Conservation (phyloP, 2,888 invertebrate species). For the Phortica magna region DNA sequence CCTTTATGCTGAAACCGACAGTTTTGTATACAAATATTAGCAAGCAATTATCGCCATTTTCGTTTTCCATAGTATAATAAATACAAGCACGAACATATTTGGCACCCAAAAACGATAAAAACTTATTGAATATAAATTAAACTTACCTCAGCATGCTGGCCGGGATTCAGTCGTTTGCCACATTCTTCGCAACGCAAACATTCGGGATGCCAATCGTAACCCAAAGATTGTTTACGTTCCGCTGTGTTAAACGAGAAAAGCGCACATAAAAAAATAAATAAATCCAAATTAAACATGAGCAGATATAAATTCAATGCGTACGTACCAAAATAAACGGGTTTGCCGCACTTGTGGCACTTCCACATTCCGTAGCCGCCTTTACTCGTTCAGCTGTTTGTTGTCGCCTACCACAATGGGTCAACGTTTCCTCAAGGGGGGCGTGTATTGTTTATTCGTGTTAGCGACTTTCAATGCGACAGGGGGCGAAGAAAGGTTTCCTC, state of each 20-base stretch:
- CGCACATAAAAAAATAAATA: conserved; percentile 48
- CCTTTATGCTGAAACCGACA: conserved; percentile 83
- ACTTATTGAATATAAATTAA: conserved; percentile 10
- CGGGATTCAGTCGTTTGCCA: conserved; percentile 88
- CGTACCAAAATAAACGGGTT: conserved; percentile 89
- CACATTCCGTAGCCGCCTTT: conserved; percentile 80
- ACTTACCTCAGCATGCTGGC: conserved; percentile 89
- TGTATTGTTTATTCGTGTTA: conserved; percentile 32
- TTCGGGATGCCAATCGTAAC: conserved; percentile 92
- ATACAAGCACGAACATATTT: neutral
- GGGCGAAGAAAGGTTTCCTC: neutral
- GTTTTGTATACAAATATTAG: conserved; percentile 2
- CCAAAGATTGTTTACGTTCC: conserved; percentile 90
- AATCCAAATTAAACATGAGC: conserved; percentile 34
- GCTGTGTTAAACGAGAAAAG: conserved; percentile 79
- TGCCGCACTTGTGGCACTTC: conserved; percentile 90
- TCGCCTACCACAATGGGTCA: conserved; percentile 44
- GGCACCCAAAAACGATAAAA: conserved; percentile 15
- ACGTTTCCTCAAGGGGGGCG: conserved; percentile 51
- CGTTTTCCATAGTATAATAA: neutral
- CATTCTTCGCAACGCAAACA: conserved; percentile 90
- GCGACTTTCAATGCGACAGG: conserved; percentile 9
- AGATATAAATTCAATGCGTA: conserved; percentile 40
- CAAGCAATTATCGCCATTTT: conserved; percentile 26
- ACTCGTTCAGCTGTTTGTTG: conserved; percentile 23